Conservation (phyloP, 2,113 vertebrate genomes). For the Laticauda colubrina region DNA sequence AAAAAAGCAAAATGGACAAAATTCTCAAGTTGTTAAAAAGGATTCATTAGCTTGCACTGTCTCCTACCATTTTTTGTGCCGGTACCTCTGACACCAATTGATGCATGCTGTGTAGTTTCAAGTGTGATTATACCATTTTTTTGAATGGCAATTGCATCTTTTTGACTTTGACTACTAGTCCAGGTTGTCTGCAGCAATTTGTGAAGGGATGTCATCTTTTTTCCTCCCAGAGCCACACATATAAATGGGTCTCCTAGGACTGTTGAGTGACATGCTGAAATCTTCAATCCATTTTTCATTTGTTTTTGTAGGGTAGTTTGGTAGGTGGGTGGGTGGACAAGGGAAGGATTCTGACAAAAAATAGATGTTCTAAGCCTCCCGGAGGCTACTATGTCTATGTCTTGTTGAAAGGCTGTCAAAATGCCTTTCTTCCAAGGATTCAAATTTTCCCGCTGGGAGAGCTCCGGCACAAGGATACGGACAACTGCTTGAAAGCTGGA, state of each 20-base stretch:
- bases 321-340: not conserved
- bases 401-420: too few relatives aligned
- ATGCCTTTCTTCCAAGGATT: too few relatives aligned
- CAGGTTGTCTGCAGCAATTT: not conserved
- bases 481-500: too few relatives aligned
- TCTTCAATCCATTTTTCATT: not conserved
- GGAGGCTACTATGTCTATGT: not conserved
- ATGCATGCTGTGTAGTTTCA: not conserved
- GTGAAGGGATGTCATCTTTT: not conserved
- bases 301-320: not conserved
- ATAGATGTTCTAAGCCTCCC: not conserved
- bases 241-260: not conserved
- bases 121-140: constrained; percentile 15
- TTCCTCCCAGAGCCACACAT: not conserved
- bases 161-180: constrained; percentile 1
- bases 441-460: too few relatives aligned
- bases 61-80: constrained; percentile 6
- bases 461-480: too few relatives aligned
- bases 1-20: not conserved
- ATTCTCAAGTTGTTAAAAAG: not conserved
- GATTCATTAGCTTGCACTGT: not conserved
- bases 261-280: not conserved
- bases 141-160: not conserved
- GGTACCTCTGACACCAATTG: constrained; percentile 2
- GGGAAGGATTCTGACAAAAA: not conserved